Percentiles rank a stretch among this genome's conserved stretches.
Evolutionary conservation across 2,113 vertebrate genomes (phyloP).

Genomic region (Merops nubicus): DNA sequence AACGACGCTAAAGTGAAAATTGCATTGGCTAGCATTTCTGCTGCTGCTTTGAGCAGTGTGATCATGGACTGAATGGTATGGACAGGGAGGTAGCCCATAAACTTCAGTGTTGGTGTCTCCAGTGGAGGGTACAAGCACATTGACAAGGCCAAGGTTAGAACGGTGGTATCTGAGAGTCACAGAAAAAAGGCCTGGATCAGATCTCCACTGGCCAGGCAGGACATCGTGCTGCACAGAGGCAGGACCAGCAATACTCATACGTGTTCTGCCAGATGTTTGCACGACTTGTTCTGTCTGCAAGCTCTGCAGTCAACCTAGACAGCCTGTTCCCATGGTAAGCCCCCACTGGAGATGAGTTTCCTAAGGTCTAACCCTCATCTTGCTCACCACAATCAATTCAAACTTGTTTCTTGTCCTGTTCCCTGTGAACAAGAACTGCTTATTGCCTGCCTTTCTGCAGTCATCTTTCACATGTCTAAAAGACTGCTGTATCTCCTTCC

Average conservation of each 20-base stretch:
- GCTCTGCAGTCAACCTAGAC: background rate
- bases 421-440: background rate
- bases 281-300: background rate
- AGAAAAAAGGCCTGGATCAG: background rate
- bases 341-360: background rate
- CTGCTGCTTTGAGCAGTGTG: background rate
- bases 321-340: background rate
- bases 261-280: background rate
- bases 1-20: background rate
- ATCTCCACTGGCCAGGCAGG: background rate
- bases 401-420: background rate
- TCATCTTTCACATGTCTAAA: background rate
- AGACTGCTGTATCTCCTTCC: background rate
- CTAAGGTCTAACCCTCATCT: background rate
- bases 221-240: accelerated
- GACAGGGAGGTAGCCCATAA: background rate
- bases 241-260: background rate
- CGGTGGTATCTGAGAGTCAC: background rate
- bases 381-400: background rate
- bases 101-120: background rate
- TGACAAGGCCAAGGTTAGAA: background rate
- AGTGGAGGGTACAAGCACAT: background rate
- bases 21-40: background rate
- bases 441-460: background rate
- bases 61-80: background rate